These are phyloP conservation scores for Myzus persicae DNA, from an alignment of 1,140 invertebrate species.

Conservation along the genomic window DNA sequence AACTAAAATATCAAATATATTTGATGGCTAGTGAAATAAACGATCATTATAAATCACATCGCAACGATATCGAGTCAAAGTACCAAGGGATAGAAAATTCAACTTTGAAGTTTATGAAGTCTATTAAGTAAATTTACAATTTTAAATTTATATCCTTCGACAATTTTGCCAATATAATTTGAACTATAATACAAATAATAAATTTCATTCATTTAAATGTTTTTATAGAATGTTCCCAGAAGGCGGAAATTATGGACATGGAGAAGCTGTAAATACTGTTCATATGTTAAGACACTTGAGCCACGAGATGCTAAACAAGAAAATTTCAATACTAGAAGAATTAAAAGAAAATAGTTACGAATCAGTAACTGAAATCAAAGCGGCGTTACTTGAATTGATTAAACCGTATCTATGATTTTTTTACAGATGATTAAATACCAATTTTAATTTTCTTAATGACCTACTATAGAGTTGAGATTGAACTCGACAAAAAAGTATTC, in stretches of 20 bases:
- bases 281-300: not conserved
- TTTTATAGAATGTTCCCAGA: conserved; percentile 33
- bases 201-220: too few species aligned
- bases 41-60: not conserved
- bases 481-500: not conserved
- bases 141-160: too few species aligned
- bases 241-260: not conserved
- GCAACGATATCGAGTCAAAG: not conserved
- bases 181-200: too few species aligned
- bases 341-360: not conserved
- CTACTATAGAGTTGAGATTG: not conserved
- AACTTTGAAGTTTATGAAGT: conserved; percentile 9
- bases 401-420: not conserved
- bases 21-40: not conserved
- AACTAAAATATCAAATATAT: not conserved
- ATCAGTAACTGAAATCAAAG: not conserved
- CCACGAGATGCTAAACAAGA: not conserved
- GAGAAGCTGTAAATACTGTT: not conserved
- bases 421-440: not conserved
- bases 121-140: conserved; percentile 29
- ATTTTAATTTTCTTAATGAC: not conserved
- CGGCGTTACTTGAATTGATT: not conserved
- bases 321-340: not conserved
- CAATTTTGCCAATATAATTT: too few species aligned
- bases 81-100: not conserved